These are phyloP conservation scores for Todiramphus chloris DNA, from an alignment of 2,113 vertebrate genomes.

Conservation along the genomic window DNA sequence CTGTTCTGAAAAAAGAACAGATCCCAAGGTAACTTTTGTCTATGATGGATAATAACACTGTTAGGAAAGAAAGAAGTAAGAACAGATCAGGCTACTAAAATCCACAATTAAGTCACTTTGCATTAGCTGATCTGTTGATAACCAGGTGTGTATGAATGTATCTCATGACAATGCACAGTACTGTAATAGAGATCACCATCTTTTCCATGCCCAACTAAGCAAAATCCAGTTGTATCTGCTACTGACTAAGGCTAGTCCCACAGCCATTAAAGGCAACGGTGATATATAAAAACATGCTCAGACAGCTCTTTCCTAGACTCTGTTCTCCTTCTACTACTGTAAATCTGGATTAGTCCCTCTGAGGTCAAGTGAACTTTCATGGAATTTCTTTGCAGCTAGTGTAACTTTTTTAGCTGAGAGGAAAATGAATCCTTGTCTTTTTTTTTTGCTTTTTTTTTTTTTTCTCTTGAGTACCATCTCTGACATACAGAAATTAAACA, in stretches of 20 bases:
- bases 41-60: accelerated
- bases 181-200: neutral
- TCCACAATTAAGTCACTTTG: neutral
- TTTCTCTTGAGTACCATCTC: neutral
- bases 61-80: neutral
- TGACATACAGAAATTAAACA: neutral
- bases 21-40: neutral
- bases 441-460: neutral
- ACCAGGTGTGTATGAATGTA: neutral
- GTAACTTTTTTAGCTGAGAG: neutral
- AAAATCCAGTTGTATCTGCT: neutral
- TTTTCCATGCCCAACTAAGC: neutral
- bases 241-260: neutral
- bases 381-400: neutral
- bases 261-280: neutral
- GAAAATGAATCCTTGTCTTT: neutral
- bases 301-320: neutral
- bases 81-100: neutral
- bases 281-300: neutral
- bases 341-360: neutral
- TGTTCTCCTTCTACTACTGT: neutral
- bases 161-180: neutral
- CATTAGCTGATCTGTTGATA: neutral
- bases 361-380: neutral
- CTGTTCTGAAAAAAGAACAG: neutral